Evolutionary conservation across 2,888 invertebrate species (phyloP), one percentile per base, ranked within the genome.

Genomic region (Trilocha varians): DNA sequence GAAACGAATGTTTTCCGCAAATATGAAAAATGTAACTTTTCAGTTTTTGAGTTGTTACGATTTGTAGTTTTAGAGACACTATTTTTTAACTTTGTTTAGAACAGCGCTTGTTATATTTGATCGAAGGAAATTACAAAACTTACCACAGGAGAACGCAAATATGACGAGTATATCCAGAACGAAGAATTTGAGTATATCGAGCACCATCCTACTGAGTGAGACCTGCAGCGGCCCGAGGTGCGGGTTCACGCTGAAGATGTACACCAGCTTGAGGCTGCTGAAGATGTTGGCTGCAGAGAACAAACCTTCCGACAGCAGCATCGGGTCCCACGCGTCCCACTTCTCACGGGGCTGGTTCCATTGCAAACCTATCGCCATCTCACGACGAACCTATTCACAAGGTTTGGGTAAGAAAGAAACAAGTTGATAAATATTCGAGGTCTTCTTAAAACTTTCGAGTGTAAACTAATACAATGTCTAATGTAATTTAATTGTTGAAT

Each of bases 291-390:
- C 99, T 13, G 98, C 97, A 13, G 99, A 98, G 85, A 99, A 99
- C 41, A 99, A 89, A 25, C 97, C 97, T 78, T 97, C 97, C 16
- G 97, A 95, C n/a, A 89, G 73, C 56, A 99, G 89, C 93, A 98
- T 98, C 13, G 99, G 99, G 78, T 99, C 99, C 95, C 97, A 98
- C 5, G 98, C 94, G 78, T 98, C 97, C 98, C 99, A 99, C 55
- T 96, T 88, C 75, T 96, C 94, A 45, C 98, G 89, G 39, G 93
- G 92, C 54, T 91, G 87, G 64, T 91, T 90, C 65, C 90, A 88
- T 47, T 87, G 79, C 17, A 84, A 82, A 5, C 88, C 87, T 43
- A 78, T 71, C 17, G 88, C 80, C 80, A 89, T 89, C 75, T 93
- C 93, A 57, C 91, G 91, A 65, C 93, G 91, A 39, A 94, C 93